Evolutionary conservation across 2,797 vertebrate species (phyloP).

Genomic region (Urosaurus nigricauda): DNA sequence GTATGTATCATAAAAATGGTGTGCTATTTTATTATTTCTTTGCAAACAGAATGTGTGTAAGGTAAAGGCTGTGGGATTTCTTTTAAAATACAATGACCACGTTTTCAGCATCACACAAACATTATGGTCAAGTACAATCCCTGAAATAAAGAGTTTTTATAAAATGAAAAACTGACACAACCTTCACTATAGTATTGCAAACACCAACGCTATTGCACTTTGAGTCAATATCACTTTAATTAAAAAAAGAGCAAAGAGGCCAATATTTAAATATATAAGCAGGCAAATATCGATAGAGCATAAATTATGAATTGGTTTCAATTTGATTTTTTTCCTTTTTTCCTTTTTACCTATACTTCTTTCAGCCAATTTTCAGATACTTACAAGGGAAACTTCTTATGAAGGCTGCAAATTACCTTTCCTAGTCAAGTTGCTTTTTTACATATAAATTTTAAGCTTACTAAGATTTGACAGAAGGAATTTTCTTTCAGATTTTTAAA

Average conservation of each 20-base stretch:
- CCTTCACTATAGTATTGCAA: conserved; percentile 87
- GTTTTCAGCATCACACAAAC: conserved; percentile 81
- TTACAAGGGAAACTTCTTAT: conserved; percentile 41
- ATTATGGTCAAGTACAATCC: conserved; percentile 82
- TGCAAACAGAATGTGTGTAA: conserved; percentile 8
- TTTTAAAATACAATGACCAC: conserved; percentile 70
- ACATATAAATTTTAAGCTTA: conserved; percentile 20
- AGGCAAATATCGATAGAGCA: conserved; percentile 45
- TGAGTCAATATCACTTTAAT: conserved; percentile 59
- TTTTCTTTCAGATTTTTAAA: conserved; percentile 16
- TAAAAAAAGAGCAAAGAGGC: conserved; percentile 63
- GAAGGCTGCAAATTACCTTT: conserved; percentile 62
- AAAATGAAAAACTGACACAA: conserved; percentile 86
- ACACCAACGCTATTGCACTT: conserved; percentile 80
- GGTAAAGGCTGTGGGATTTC: conserved; percentile 56
- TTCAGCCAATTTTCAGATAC: conserved; percentile 34
- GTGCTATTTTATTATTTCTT: conserved; percentile 20
- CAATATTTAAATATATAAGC: conserved; percentile 47
- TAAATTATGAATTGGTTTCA: conserved; percentile 58
- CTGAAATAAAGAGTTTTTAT: conserved; percentile 79
- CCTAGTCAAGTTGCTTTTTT: conserved; percentile 59
- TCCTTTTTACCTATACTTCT: conserved; percentile 26
- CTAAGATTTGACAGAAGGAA: conserved; percentile 29
- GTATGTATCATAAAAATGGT: conserved; percentile 13
- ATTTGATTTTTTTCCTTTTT: conserved; percentile 44